Conservation (phyloP, 92 coral and sea anemone genomes). For the Porites divaricata region DNA sequence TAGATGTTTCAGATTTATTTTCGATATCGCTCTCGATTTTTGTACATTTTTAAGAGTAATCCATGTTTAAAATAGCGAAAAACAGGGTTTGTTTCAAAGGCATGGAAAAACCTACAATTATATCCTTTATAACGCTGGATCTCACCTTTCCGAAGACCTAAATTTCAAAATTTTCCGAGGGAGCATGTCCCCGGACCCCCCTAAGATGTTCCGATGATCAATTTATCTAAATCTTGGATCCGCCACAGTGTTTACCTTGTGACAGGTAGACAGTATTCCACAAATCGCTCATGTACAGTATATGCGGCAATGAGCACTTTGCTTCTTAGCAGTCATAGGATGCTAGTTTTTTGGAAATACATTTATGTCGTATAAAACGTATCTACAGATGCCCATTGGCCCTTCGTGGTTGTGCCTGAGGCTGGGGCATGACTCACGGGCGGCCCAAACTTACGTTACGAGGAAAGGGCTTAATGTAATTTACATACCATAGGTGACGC, state of each 20-base stretch:
- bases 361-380: slow-evolving; percentile 6
- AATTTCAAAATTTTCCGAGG: background rate
- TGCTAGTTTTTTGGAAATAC: slow-evolving; percentile 3
- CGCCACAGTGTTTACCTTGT: slow-evolving; percentile 1
- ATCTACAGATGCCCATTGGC: slow-evolving; percentile 7
- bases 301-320: slow-evolving; percentile 5
- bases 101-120: background rate
- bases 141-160: slow-evolving; percentile 6
- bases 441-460: too few species aligned
- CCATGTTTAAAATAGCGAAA: too few species aligned
- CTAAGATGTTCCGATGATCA: slow-evolving; percentile 9
- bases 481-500: too few species aligned
- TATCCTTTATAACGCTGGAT: background rate
- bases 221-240: slow-evolving; percentile 9
- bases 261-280: background rate
- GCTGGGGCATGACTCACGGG: background rate
- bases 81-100: slow-evolving; percentile 4
- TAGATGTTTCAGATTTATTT: slow-evolving; percentile 10
- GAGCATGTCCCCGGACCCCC: too few species aligned
- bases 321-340: slow-evolving; percentile 10
- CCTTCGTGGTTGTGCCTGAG: slow-evolving; percentile 4
- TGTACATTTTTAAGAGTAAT: background rate
- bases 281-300: background rate
- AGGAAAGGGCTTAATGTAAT: too few species aligned
- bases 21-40: slow-evolving; percentile 7